Conservation (phyloP, 1,140 invertebrate genomes). For the Ips nitidus region DNA sequence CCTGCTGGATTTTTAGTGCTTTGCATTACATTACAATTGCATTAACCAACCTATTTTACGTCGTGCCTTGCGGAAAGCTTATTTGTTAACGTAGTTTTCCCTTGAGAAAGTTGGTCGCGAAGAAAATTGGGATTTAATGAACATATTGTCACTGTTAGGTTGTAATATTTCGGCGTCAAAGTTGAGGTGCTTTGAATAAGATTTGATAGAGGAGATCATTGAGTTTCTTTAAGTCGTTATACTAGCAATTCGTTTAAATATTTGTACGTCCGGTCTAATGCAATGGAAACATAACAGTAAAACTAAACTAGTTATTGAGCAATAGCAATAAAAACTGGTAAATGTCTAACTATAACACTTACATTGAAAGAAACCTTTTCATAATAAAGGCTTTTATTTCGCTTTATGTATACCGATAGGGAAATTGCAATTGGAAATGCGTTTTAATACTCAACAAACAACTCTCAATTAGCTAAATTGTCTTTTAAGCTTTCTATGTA, state of each 20-base stretch:
- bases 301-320: slow-evolving; percentile 24
- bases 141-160: no score
- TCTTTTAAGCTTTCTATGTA: slow-evolving; percentile 2
- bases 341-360: slow-evolving; percentile 24
- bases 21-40: slow-evolving; percentile 5
- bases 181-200: no score
- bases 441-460: slow-evolving; percentile 1
- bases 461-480: slow-evolving; percentile 10
- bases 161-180: no score
- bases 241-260: slow-evolving; percentile 11
- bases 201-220: background rate
- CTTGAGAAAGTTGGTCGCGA: background rate
- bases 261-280: slow-evolving; percentile 17
- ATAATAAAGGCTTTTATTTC: slow-evolving; percentile 23
- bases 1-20: slow-evolving; percentile 4
- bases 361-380: slow-evolving; percentile 22
- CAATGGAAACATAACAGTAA: slow-evolving; percentile 19
- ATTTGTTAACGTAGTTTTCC: background rate
- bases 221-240: background rate
- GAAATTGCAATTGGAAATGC: slow-evolving; percentile 3
- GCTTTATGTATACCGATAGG: slow-evolving; percentile 13
- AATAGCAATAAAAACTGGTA: slow-evolving; percentile 20
- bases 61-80: background rate
- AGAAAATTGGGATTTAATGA: background rate
- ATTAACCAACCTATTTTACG: slow-evolving; percentile 2